Conservation (phyloP, 2,113 vertebrate species). For the Rissa tridactyla region DNA sequence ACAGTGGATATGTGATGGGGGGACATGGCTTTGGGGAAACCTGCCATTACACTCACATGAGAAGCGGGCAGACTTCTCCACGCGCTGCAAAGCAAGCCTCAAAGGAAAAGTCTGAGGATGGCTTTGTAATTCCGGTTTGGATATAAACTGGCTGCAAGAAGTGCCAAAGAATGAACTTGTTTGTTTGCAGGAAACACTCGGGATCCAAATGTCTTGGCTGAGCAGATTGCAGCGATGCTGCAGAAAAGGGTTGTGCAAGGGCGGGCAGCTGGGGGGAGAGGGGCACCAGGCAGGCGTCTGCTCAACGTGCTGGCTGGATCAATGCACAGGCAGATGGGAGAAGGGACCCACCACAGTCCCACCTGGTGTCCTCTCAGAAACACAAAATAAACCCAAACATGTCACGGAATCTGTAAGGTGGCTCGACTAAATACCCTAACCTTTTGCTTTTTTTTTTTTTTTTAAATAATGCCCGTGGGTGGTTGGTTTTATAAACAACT, state of each 20-base stretch:
- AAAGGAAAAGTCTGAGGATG: not conserved
- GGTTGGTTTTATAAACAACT: not conserved
- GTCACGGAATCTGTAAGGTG: not conserved
- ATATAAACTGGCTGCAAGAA: not conserved
- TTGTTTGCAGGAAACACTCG: accelerated
- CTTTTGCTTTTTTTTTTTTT: not conserved
- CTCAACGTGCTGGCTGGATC: accelerated
- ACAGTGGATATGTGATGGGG: not conserved
- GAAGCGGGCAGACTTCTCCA: not conserved
- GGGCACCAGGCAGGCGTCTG: not conserved
- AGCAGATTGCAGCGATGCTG: accelerated
- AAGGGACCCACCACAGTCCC: not conserved
- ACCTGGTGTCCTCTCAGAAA: not conserved
- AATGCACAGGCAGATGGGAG: not conserved
- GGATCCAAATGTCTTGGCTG: not conserved
- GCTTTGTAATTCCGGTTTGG: not conserved
- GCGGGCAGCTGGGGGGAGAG: not conserved
- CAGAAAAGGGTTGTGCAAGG: not conserved
- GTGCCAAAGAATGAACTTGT: not conserved
- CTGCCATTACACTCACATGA: not conserved
- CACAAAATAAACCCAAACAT: not conserved
- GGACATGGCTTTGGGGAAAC: not conserved
- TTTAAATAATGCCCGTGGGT: not conserved
- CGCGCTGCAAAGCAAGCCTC: accelerated
- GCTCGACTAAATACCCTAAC: not conserved